These are phyloP conservation scores for Zygaena filipendulae DNA, from an alignment of 2,888 invertebrate species.

Conservation along the genomic window DNA sequence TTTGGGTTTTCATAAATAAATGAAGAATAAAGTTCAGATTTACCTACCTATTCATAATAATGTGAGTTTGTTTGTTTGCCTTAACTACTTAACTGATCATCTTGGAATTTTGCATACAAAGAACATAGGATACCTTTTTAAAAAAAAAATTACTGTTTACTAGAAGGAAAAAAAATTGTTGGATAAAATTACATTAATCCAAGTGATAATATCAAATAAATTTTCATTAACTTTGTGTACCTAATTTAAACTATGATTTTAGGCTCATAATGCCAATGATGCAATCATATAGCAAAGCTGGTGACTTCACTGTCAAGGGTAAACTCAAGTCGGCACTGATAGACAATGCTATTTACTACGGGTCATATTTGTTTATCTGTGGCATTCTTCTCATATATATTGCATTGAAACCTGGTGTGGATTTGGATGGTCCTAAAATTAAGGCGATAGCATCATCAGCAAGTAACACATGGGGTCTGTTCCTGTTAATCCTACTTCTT, in stretches of 20 bases:
- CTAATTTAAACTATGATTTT: conserved; percentile 28
- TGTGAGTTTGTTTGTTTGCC: too few species aligned
- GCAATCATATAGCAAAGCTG: conserved; percentile 99
- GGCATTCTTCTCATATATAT: conserved; percentile 94
- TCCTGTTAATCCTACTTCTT: conserved; percentile 90
- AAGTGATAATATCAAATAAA: too few species aligned
- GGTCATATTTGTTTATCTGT: conserved; percentile 95
- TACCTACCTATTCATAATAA: too few species aligned
- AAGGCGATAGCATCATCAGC: conserved; percentile 98
- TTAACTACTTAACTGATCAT: too few species aligned
- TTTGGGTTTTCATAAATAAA: too few species aligned
- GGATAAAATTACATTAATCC: too few species aligned
- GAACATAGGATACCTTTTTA: too few species aligned
- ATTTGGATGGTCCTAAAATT: conserved; percentile 90
- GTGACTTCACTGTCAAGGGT: conserved; percentile 95
- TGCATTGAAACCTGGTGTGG: conserved; percentile 87
- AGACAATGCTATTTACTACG: conserved; percentile 98
- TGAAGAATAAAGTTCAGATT: too few species aligned
- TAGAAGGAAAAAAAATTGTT: too few species aligned
- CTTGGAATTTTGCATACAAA: too few species aligned
- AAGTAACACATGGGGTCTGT: conserved; percentile 99
- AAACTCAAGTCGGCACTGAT: conserved; percentile 95
- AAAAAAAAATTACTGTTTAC: too few species aligned
- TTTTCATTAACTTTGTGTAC: too few species aligned
- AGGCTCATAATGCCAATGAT: conserved; percentile 97